Evolutionary conservation across 2,888 invertebrate genomes (phyloP).

Genomic region (Autographa pulchrina): DNA sequence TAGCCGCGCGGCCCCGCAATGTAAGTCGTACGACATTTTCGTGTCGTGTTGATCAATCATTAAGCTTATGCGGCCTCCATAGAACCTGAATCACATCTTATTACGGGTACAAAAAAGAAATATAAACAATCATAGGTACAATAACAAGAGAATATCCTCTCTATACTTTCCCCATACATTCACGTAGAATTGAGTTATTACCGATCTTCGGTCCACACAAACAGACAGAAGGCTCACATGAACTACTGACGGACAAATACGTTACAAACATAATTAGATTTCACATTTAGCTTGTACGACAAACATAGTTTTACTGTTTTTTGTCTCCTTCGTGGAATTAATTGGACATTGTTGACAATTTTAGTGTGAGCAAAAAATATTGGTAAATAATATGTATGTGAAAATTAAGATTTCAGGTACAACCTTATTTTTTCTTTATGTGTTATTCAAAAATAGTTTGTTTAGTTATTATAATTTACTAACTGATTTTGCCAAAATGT

Average conservation of each 20-base stretch:
- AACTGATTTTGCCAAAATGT: too few relatives aligned
- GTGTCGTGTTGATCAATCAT: too few relatives aligned
- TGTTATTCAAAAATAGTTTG: too few relatives aligned
- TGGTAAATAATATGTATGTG: too few relatives aligned
- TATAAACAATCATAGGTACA: not conserved
- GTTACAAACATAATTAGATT: constrained; percentile 6
- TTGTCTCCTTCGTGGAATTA: not conserved
- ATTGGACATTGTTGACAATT: not conserved
- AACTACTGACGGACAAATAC: not conserved
- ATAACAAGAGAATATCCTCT: constrained; percentile 15
- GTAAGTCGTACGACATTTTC: too few relatives aligned
- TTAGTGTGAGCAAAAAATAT: too few relatives aligned
- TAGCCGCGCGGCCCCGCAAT: too few relatives aligned
- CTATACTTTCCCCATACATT: constrained; percentile 15
- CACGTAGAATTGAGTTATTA: constrained; percentile 56
- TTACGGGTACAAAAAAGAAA: not conserved
- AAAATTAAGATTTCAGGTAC: too few relatives aligned
- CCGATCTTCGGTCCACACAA: constrained; percentile 52
- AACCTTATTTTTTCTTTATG: too few relatives aligned
- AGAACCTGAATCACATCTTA: too few relatives aligned
- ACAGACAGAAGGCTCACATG: not conserved
- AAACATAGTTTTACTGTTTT: not conserved
- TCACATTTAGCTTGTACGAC: constrained; percentile 1
- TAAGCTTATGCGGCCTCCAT: too few relatives aligned
- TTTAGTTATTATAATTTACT: too few relatives aligned